phyloP scores from a whole-genome alignment of 2,113 vertebrate genomes.

The Labeo rohita region DNA sequence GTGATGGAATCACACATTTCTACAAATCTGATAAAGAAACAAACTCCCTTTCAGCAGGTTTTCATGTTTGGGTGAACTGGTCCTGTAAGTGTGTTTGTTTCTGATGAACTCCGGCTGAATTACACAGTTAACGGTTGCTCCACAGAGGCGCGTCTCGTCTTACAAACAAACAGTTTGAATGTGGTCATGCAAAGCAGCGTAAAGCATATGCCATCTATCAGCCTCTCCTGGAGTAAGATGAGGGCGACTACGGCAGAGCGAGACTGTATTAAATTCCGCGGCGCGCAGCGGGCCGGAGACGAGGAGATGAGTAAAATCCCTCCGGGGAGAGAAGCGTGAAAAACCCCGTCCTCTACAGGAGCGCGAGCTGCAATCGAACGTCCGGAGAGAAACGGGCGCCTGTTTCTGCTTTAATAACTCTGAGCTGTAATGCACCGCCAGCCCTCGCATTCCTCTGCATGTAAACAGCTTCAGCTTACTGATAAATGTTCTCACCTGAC shows the following conservation, averaged over 20 bases:
- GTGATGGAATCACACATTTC: too few species aligned
- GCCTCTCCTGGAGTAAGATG: constrained; percentile 1
- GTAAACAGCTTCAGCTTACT: constrained; percentile 17
- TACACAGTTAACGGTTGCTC: neutral
- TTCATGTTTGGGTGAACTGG: neutral
- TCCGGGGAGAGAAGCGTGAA: constrained; percentile 7
- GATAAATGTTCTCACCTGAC: neutral
- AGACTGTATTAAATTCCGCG: constrained; percentile 2
- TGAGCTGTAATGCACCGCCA: neutral
- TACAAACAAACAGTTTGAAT: neutral
- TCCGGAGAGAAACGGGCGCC: neutral
- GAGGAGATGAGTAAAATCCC: constrained; percentile 30
- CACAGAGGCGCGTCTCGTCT: neutral
- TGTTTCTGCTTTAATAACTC: constrained; percentile 32
- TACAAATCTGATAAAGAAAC: too few species aligned
- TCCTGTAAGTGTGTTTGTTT: neutral
- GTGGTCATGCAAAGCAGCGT: neutral
- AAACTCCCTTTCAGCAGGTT: too few species aligned
- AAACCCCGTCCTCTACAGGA: neutral
- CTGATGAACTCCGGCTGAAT: constrained; percentile 1
- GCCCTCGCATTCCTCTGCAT: neutral
- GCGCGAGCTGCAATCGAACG: neutral
- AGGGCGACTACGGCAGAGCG: neutral
- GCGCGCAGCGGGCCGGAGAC: neutral
- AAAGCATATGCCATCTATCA: constrained; percentile 6